Evolutionary conservation across 30 jellyfish, hydroid and myxozoan species (phyloP), one percentile per base, ranked within the genome.

Genomic region (Morbakka virulenta): DNA sequence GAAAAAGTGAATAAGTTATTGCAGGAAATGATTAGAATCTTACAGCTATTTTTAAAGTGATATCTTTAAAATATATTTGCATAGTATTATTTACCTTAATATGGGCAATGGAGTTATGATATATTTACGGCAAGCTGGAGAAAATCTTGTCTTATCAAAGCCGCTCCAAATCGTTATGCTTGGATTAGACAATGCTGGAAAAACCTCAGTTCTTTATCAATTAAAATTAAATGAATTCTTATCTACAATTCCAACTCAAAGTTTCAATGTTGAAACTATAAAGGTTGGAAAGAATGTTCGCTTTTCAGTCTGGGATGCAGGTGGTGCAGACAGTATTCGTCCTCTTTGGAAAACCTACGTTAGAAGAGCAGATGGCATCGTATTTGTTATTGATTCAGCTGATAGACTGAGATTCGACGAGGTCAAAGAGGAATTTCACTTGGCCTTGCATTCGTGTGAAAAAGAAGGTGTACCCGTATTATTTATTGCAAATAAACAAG

Each of bases 261-360:
- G 96, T 3, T 89, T 89, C 67, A 89, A 89, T 52, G 89, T 83
- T 72, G 94, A 89, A 29, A 72, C 91, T 6, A 67, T 89, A 22
- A 92, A 79, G 50, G 73, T 76, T 6, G 80, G 85, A 0, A 89
- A 89, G 52, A 83, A 89, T 49, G 35, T 86, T 1, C 61, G 93
- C 34, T 80, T 89, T 27, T 28, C 82, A 2, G 47, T 89, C 21
- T 89, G 97, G 97, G 97, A 89, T 51, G 93, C 85, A 26, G 95
- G 96, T 22, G 97, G 97, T 4, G 53, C 72, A 32, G 95, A 79
- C 23, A 89, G 66, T 17, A 65, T 89, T 17, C 35, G 97, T 32
- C 97, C 97, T 48, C 72, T 89, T 63, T 89, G 97, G 97, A 73
- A 86, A 52, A 89, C 96, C 1, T 89, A 89, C 79, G 69, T 89